Conservation (phyloP, 2,888 invertebrate species). For the Drosophila neutralis region DNA sequence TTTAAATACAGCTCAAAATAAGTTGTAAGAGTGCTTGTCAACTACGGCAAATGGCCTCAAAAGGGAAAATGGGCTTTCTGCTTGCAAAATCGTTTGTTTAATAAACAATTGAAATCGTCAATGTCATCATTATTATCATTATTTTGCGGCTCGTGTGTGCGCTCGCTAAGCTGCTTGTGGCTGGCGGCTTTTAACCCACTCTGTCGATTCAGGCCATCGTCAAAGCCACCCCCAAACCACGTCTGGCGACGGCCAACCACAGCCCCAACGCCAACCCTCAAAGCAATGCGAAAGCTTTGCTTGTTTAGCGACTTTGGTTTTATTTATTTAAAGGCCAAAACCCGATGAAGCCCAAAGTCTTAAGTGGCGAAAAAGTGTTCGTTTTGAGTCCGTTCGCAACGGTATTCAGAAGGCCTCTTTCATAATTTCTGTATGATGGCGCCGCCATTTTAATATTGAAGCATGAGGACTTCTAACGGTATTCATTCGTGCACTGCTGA, state of each 20-base stretch:
- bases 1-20: slow-evolving; percentile 2
- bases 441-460: slow-evolving; percentile 49
- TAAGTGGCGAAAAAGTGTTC: slow-evolving; percentile 68
- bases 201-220: slow-evolving; percentile 13
- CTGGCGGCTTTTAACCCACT: slow-evolving; percentile 23
- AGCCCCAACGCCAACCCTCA: neutral
- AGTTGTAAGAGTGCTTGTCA: slow-evolving; percentile 20
- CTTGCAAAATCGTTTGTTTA: slow-evolving; percentile 25
- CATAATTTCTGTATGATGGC: slow-evolving; percentile 64
- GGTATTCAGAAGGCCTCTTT: slow-evolving; percentile 50
- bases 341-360: slow-evolving; percentile 78
- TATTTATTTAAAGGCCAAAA: slow-evolving; percentile 76
- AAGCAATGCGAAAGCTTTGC: slow-evolving; percentile 26
- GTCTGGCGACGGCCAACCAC: neutral
- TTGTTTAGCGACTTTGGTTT: slow-evolving; percentile 54
- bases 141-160: slow-evolving; percentile 24
- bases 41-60: neutral
- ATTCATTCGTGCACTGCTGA: slow-evolving; percentile 22
- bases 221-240: neutral
- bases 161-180: slow-evolving; percentile 45
- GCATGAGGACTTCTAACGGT: slow-evolving; percentile 2
- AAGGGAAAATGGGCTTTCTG: slow-evolving; percentile 7
- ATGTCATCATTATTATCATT: slow-evolving; percentile 63
- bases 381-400: slow-evolving; percentile 55
- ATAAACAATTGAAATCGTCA: slow-evolving; percentile 56